Conservation (phyloP, 1,140 invertebrate genomes). For the Drosophila santomea region DNA sequence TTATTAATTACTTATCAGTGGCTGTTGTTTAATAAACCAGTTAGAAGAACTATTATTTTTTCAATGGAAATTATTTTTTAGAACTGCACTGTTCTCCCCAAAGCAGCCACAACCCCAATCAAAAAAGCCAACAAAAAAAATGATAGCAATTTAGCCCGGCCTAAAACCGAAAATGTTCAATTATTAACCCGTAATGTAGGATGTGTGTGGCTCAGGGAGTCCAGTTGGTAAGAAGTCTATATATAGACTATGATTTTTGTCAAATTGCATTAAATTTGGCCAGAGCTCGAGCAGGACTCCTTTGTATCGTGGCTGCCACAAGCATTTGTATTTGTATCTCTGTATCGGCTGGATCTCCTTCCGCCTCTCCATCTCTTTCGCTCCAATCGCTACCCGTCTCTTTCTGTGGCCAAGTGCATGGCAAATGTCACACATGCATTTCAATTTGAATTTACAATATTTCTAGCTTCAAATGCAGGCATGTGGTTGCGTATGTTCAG, state of each 20-base stretch:
- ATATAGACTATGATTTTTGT: constrained; percentile 65
- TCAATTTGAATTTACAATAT: constrained; percentile 72
- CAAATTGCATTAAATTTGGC: constrained; percentile 64
- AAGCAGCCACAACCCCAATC: constrained; percentile 33
- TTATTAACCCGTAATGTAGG: constrained; percentile 65
- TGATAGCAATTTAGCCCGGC: constrained; percentile 47
- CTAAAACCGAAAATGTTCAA: constrained; percentile 67
- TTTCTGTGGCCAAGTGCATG: constrained; percentile 20
- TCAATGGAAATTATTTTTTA: not conserved
- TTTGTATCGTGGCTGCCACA: constrained; percentile 38
- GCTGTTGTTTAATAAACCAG: not conserved
- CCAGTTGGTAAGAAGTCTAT: constrained; percentile 42
- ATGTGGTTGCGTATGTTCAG: constrained; percentile 18
- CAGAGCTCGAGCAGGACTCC: constrained; percentile 20
- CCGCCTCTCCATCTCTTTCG: not conserved
- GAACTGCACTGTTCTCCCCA: constrained; percentile 4
- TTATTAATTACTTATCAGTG: too few species aligned
- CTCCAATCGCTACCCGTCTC: not conserved
- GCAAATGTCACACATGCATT: constrained; percentile 60
- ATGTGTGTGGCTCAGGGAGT: constrained; percentile 20
- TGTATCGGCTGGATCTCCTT: constrained; percentile 24
- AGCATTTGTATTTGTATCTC: constrained; percentile 48
- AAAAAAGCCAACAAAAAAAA: constrained; percentile 47
- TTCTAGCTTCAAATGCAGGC: constrained; percentile 55
- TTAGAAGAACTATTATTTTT: not conserved